Percentiles rank a stretch among this genome's conserved stretches.
Conservation (phyloP, 1,140 invertebrate genomes). For the Stegodyphus mimosarum region DNA sequence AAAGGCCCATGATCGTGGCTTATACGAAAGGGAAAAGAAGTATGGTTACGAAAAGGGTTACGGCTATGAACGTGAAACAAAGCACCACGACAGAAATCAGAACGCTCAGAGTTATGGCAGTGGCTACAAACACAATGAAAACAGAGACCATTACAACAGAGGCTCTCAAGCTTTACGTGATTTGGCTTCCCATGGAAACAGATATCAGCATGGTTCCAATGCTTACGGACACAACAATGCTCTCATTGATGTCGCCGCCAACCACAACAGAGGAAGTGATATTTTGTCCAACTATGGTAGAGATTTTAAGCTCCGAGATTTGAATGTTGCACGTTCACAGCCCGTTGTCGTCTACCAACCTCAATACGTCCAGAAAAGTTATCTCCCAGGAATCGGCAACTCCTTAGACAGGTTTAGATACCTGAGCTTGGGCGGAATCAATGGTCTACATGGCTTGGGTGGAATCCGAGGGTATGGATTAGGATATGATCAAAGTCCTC, state of each 20-base stretch:
- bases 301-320: background rate
- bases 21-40: slow-evolving; percentile 36
- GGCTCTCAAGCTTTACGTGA: slow-evolving; percentile 8
- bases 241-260: background rate
- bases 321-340: background rate
- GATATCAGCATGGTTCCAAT: background rate
- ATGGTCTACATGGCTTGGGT: slow-evolving; percentile 3
- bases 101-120: background rate
- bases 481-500: background rate
- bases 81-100: slow-evolving; percentile 21
- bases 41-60: slow-evolving; percentile 47
- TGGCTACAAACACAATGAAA: slow-evolving; percentile 18
- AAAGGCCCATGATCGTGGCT: slow-evolving; percentile 37
- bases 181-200: slow-evolving; percentile 23
- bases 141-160: background rate
- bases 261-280: slow-evolving; percentile 16
- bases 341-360: background rate
- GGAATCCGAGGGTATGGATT: slow-evolving; percentile 16
- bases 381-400: background rate
- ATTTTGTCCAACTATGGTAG: background rate
- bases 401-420: background rate
- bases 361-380: background rate
- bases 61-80: slow-evolving; percentile 42
- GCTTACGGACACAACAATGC: slow-evolving; percentile 2
- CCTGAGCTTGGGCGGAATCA: background rate